Evolutionary conservation across 2,888 invertebrate genomes (phyloP).

Genomic region (Helicoverpa assulta): DNA sequence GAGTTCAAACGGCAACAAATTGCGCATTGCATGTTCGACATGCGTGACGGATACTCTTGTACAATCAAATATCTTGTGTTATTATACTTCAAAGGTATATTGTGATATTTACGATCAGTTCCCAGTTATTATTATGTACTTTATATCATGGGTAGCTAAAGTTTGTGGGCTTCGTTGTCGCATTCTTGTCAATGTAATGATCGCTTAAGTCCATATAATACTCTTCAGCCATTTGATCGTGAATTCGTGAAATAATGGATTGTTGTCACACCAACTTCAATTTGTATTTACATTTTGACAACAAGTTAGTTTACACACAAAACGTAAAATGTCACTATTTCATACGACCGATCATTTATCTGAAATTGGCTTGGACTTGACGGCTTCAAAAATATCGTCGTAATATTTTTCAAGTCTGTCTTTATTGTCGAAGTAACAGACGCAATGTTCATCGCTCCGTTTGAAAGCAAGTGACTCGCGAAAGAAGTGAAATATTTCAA

Average conservation of each 20-base stretch:
- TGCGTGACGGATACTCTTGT: conserved; percentile 14
- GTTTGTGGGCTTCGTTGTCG: not conserved
- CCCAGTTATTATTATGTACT: not conserved
- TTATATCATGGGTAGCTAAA: not conserved
- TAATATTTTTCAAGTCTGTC: not conserved
- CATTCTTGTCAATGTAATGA: not conserved
- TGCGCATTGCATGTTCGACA: conserved; percentile 37
- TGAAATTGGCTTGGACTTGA: no score
- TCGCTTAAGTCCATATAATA: not conserved
- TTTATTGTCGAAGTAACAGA: not conserved
- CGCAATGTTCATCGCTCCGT: conserved; percentile 8
- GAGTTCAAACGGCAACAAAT: conserved; percentile 51
- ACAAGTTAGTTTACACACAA: no score
- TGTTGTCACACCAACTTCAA: not conserved
- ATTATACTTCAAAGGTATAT: not conserved
- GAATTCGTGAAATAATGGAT: no score
- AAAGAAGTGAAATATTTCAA: conserved; percentile 17
- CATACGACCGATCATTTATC: no score
- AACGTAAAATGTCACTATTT: not conserved
- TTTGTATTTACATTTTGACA: not conserved
- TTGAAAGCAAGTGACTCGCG: conserved; percentile 7
- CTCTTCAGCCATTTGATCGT: not conserved
- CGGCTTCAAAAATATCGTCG: no score
- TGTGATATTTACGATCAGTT: conserved; percentile 20
- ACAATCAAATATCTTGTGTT: conserved; percentile 17